Evolutionary conservation across 2,797 vertebrate species (phyloP).

Genomic region (Rhynchotus rufescens): DNA sequence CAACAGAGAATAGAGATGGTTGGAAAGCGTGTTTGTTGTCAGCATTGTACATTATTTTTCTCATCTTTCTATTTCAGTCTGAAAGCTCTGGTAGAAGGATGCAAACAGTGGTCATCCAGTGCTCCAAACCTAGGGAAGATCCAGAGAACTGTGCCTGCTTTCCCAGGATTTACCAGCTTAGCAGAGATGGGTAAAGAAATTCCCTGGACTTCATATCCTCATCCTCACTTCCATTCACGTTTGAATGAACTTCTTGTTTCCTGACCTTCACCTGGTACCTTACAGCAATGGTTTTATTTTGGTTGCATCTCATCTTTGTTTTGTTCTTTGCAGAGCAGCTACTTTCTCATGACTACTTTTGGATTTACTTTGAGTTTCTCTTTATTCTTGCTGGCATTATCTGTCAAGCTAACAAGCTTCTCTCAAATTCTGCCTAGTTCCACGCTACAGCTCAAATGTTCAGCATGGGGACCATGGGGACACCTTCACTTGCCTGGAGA

Average conservation of each 20-base stretch:
- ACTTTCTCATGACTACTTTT: neutral
- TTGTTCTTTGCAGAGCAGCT: neutral
- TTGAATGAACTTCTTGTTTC: neutral
- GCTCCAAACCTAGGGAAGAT: slow-evolving; percentile 93
- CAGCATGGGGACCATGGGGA: neutral
- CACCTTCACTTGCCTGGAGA: neutral
- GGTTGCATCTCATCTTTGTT: neutral
- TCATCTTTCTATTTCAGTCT: slow-evolving; percentile 77
- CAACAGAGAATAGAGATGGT: neutral
- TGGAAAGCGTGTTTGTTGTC: neutral
- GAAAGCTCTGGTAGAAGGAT: slow-evolving; percentile 88
- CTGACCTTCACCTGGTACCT: neutral
- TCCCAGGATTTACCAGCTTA: slow-evolving; percentile 93
- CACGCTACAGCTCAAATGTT: neutral
- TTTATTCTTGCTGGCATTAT: neutral
- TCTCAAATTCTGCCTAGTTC: neutral
- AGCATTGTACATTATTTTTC: neutral
- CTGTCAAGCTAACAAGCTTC: neutral
- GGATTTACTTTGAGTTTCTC: neutral
- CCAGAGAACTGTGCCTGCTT: slow-evolving; percentile 87
- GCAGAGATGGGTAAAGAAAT: slow-evolving; percentile 89
- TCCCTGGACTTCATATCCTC: neutral
- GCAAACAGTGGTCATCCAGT: slow-evolving; percentile 93
- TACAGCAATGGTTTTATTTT: neutral
- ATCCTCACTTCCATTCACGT: neutral